Evolutionary conservation across 2,113 vertebrate genomes (phyloP).

Genomic region (Caloenas nicobarica): DNA sequence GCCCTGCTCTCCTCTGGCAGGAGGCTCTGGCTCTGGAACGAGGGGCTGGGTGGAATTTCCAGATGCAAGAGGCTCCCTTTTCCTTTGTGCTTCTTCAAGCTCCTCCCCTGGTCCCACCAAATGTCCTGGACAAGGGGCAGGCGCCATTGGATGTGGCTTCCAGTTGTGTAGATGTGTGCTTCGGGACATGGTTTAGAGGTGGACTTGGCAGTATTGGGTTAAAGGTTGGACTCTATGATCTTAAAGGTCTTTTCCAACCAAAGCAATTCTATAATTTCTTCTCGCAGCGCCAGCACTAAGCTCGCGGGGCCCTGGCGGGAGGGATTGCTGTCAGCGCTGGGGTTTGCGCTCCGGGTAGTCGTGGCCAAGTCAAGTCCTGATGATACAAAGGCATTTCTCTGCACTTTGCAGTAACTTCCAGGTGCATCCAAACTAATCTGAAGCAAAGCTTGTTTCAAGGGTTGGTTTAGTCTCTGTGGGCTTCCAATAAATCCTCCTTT

Average conservation of each 20-base stretch:
- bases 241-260: too few relatives aligned
- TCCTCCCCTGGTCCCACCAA: background rate
- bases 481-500: background rate
- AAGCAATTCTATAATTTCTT: background rate
- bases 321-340: background rate
- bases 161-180: too few relatives aligned
- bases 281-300: accelerated
- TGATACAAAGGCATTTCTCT: accelerated
- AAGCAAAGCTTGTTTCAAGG: background rate
- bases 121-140: accelerated
- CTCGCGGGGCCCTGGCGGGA: background rate
- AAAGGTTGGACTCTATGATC: background rate
- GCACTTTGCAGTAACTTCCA: background rate
- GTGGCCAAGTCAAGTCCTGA: accelerated
- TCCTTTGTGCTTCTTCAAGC: background rate
- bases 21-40: background rate
- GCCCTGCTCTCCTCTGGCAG: background rate
- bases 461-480: background rate
- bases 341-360: background rate
- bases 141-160: background rate
- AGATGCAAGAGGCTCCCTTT: background rate
- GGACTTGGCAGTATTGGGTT: too few relatives aligned
- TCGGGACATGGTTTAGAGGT: too few relatives aligned
- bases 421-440: background rate
- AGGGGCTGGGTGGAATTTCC: background rate